Evolutionary conservation across 2,113 vertebrate genomes (phyloP).

Genomic region (Romanogobio albipinnatus): DNA sequence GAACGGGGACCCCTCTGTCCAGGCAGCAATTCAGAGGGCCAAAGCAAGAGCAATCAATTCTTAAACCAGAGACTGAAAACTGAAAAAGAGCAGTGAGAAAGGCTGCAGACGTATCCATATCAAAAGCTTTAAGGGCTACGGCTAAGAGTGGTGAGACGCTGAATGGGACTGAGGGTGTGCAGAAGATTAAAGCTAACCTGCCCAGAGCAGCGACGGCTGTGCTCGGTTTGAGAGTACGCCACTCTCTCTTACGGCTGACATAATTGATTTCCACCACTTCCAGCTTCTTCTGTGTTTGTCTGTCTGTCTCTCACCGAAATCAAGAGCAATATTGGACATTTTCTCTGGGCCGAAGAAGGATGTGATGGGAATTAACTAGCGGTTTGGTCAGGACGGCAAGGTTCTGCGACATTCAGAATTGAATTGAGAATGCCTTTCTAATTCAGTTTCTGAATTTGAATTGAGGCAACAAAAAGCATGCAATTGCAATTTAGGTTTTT

Average conservation of each 20-base stretch:
- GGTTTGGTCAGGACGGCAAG: background rate
- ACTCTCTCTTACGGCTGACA: constrained; percentile 41
- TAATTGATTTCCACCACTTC: constrained; percentile 67
- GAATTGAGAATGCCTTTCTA: background rate
- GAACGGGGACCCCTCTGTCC: constrained; percentile 49
- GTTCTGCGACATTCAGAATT: background rate
- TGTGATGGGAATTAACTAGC: background rate
- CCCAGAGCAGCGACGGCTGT: constrained; percentile 54
- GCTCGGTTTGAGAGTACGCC: constrained; percentile 52
- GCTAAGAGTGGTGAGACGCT: constrained; percentile 58
- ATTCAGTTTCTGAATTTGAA: background rate
- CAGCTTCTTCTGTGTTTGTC: constrained; percentile 47
- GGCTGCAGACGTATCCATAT: constrained; percentile 68
- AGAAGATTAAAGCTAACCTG: constrained; percentile 74
- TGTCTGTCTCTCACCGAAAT: constrained; percentile 23
- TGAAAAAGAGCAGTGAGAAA: constrained; percentile 64
- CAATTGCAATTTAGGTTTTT: background rate
- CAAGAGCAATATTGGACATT: constrained; percentile 31
- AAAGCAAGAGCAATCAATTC: constrained; percentile 72
- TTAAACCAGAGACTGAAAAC: constrained; percentile 68
- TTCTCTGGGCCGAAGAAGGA: background rate
- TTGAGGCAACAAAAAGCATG: background rate
- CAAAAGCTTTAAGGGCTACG: constrained; percentile 66
- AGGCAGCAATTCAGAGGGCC: constrained; percentile 67
- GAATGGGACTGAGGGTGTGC: constrained; percentile 65